A percentile compares a stretch with the other conserved stretches of the same genome.
Conservation (phyloP, 2,113 vertebrate species). For the Rhinichthys klamathensis region DNA sequence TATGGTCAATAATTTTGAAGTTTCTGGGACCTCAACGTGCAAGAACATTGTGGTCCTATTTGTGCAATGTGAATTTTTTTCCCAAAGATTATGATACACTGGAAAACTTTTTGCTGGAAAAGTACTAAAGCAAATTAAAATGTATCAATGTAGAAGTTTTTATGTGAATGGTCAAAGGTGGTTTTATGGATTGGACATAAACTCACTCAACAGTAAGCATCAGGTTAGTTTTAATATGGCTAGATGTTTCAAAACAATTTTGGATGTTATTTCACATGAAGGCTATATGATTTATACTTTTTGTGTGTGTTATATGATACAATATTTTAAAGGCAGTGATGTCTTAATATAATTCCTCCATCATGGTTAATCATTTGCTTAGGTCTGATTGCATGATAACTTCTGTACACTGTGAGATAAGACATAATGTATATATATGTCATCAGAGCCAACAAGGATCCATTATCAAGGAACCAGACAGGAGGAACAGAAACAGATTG, state of each 20-base stretch:
- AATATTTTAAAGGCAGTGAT: neutral
- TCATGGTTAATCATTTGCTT: constrained; percentile 10
- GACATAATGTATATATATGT: neutral
- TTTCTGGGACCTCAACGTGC: neutral
- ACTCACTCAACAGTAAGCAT: neutral
- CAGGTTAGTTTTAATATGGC: neutral
- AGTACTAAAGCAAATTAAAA: neutral
- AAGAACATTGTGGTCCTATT: neutral
- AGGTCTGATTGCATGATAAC: neutral
- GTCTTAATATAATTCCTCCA: neutral
- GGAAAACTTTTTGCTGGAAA: neutral
- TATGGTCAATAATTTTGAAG: neutral
- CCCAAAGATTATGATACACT: neutral
- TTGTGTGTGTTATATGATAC: neutral
- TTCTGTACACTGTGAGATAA: neutral
- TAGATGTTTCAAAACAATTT: neutral
- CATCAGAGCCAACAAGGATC: neutral
- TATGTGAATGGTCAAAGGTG: neutral
- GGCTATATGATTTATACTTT: neutral
- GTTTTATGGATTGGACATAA: neutral
- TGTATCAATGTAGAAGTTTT: neutral
- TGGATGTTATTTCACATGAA: neutral
- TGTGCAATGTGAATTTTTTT: neutral
- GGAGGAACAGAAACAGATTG: neutral
- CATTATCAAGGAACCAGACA: neutral